phyloP scores from a whole-genome alignment of 2,888 invertebrate genomes.

The Mesorhabditis belari region DNA sequence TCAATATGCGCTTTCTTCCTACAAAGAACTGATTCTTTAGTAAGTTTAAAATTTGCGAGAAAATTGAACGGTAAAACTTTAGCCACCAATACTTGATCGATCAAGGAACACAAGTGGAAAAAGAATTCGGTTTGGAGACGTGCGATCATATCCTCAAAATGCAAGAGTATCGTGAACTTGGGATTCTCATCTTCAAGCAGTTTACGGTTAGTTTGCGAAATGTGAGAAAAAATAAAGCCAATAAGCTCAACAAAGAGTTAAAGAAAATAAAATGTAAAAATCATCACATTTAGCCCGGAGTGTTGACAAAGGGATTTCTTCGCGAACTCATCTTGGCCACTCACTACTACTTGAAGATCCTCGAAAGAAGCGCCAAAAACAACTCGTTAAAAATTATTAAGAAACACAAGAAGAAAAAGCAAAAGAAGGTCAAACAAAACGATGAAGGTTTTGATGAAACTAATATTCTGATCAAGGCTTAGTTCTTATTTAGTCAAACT shows the following conservation, averaged over 20 bases:
- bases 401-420: slow-evolving; percentile 18
- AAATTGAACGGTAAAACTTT: neutral
- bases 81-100: slow-evolving; percentile 17
- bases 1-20: slow-evolving; percentile 73
- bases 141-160: slow-evolving; percentile 34
- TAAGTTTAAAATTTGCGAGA: slow-evolving; percentile 55
- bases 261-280: neutral
- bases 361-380: slow-evolving; percentile 54
- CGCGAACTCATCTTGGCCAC: slow-evolving; percentile 56
- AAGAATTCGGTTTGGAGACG: slow-evolving; percentile 14
- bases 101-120: slow-evolving; percentile 10
- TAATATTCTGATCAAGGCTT: too few relatives aligned
- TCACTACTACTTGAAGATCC: slow-evolving; percentile 56
- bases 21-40: slow-evolving; percentile 77
- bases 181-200: slow-evolving; percentile 19
- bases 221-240: neutral
- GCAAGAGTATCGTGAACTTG: slow-evolving; percentile 46
- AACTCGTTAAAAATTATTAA: slow-evolving; percentile 25
- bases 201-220: slow-evolving; percentile 19
- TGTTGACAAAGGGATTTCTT: slow-evolving; percentile 65
- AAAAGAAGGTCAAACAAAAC: neutral
- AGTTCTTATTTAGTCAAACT: too few relatives aligned
- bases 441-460: too few relatives aligned
- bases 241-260: neutral
- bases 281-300: slow-evolving; percentile 61